Evolutionary conservation across 30 jellyfish, hydroid and myxozoan genomes (phyloP).

Genomic region (Cassiopea andromeda): DNA sequence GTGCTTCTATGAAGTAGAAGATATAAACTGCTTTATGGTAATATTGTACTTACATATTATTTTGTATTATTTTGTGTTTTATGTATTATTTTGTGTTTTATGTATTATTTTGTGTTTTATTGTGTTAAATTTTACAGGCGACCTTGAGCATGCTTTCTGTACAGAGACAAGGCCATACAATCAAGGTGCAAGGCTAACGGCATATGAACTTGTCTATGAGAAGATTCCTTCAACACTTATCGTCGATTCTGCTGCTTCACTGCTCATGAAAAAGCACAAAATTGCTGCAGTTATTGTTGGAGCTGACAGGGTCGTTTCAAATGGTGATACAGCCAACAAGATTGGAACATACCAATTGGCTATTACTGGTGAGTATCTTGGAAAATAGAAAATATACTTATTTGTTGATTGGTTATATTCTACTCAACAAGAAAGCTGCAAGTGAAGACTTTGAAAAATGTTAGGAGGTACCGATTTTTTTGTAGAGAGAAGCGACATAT

Average conservation of each 20-base stretch:
- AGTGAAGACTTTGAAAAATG: too few relatives aligned
- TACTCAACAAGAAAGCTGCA: too few relatives aligned
- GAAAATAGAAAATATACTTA: too few relatives aligned
- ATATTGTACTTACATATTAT: too few relatives aligned
- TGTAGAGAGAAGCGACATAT: too few relatives aligned
- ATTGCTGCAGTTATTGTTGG: slow-evolving; percentile 93
- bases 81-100: too few relatives aligned
- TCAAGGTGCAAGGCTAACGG: slow-evolving; percentile 98
- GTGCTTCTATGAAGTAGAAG: too few relatives aligned
- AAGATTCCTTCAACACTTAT: slow-evolving; percentile 87
- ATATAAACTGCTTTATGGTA: too few relatives aligned
- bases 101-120: neutral
- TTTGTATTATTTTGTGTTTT: too few relatives aligned
- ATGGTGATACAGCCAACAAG: slow-evolving; percentile 97
- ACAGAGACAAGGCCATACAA: slow-evolving; percentile 98
- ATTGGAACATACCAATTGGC: slow-evolving; percentile 97
- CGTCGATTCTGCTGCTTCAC: slow-evolving; percentile 90
- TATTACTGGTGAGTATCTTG: slow-evolving; percentile 45
- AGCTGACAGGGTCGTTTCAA: slow-evolving; percentile 94
- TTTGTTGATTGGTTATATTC: too few relatives aligned
- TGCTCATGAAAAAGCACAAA: slow-evolving; percentile 75
- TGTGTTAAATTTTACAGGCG: neutral
- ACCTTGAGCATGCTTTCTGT: slow-evolving; percentile 78
- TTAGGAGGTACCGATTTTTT: too few relatives aligned
- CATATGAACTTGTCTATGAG: slow-evolving; percentile 85